phyloP scores from a whole-genome alignment of 2,797 vertebrate genomes.

The Buceros bicornis region DNA sequence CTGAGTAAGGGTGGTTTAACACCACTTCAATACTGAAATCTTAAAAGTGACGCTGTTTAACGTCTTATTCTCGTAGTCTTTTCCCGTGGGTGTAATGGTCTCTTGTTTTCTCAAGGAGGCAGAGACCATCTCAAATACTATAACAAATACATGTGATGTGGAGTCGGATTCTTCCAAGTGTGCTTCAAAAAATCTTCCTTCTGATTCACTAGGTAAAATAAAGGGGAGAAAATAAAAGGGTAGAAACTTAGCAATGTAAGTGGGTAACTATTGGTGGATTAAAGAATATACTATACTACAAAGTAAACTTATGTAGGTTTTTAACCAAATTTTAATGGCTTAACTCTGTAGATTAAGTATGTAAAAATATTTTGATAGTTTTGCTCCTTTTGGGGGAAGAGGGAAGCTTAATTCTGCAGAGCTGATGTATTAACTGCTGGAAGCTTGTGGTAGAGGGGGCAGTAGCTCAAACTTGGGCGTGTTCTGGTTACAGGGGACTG shows the following conservation, averaged over 20 bases:
- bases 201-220: constrained; percentile 47
- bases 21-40: not conserved
- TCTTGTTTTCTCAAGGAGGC: constrained; percentile 63
- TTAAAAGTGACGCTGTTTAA: not conserved
- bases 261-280: not conserved
- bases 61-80: not conserved
- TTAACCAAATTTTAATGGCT: not conserved
- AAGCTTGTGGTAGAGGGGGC: not conserved
- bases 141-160: not conserved
- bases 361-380: not conserved
- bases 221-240: not conserved
- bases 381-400: not conserved
- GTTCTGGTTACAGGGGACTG: not conserved
- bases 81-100: not conserved
- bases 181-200: not conserved
- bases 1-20: not conserved
- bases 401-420: not conserved
- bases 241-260: not conserved
- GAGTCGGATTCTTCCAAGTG: not conserved
- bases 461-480: not conserved
- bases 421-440: not conserved
- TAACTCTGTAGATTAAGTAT: not conserved
- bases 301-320: not conserved
- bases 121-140: not conserved
- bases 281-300: not conserved